Percentiles rank a stretch among this genome's conserved stretches.
phyloP scores from a whole-genome alignment of 2,888 invertebrate species.

The Tetragonisca angustula region DNA sequence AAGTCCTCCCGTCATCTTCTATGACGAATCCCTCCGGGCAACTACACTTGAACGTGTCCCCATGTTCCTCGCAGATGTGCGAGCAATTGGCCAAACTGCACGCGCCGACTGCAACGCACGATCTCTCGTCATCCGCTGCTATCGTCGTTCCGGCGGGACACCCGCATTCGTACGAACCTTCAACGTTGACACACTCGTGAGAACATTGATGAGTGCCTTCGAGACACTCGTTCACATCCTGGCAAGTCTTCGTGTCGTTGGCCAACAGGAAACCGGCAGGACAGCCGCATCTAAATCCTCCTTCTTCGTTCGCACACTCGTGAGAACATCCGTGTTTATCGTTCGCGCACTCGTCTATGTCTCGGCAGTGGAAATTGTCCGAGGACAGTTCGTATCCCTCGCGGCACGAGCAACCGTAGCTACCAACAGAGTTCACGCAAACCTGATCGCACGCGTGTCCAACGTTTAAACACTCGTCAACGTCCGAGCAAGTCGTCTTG shows the following conservation, averaged over 20 bases:
- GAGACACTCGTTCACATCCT: conserved; percentile 86
- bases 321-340: conserved; percentile 82
- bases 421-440: conserved; percentile 73
- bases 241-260: conserved; percentile 76
- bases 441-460: conserved; percentile 82
- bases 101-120: conserved; percentile 63
- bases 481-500: conserved; percentile 77
- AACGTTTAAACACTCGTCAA: conserved; percentile 78
- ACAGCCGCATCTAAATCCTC: conserved; percentile 86
- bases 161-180: conserved; percentile 85
- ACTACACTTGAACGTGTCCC: conserved; percentile 85
- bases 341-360: conserved; percentile 74
- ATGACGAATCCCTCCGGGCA: conserved; percentile 84
- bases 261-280: conserved; percentile 81
- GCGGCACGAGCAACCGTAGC: conserved; percentile 77
- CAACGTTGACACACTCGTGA: conserved; percentile 85
- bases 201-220: conserved; percentile 85
- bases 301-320: conserved; percentile 84
- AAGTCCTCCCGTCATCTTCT: conserved; percentile 82
- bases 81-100: conserved; percentile 81
- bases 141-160: conserved; percentile 84
- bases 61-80: conserved; percentile 84
- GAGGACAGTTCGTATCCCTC: conserved; percentile 66
- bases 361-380: conserved; percentile 69
- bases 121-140: conserved; percentile 66